Conservation (phyloP, 2,888 invertebrate species). For the Brenthis daphne region DNA sequence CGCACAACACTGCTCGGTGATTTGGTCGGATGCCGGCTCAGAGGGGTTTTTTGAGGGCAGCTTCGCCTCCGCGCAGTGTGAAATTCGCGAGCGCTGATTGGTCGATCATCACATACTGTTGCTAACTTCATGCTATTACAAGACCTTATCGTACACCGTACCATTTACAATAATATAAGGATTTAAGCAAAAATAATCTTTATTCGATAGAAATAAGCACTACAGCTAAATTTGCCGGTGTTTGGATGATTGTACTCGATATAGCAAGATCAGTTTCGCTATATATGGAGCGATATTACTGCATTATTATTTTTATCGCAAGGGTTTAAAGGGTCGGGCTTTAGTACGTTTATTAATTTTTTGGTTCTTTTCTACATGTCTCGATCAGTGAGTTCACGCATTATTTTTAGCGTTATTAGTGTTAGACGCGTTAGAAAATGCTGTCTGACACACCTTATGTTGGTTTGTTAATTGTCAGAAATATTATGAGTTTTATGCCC, state of each 20-base stretch:
- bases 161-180: neutral
- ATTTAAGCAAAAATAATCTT: conserved; percentile 20
- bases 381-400: conserved; percentile 49
- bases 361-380: conserved; percentile 61
- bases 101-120: conserved; percentile 48
- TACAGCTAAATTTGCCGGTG: conserved; percentile 26
- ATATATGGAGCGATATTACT: conserved; percentile 52
- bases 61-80: conserved; percentile 73
- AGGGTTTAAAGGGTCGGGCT: conserved; percentile 33
- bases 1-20: conserved; percentile 72
- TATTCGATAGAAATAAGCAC: conserved; percentile 8
- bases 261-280: conserved; percentile 59
- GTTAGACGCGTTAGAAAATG: conserved; percentile 24
- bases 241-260: conserved; percentile 38
- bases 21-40: conserved; percentile 62
- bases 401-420: conserved; percentile 50
- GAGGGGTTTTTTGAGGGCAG: conserved; percentile 75
- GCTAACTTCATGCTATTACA: conserved; percentile 59
- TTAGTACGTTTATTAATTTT: conserved; percentile 34
- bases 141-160: conserved; percentile 38
- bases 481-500: neutral
- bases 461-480: conserved; percentile 4
- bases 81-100: conserved; percentile 59
- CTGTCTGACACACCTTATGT: conserved; percentile 34
- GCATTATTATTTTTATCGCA: conserved; percentile 43